Base-by-base conservation (phyloP, 2,888 invertebrate genomes). In the Bedellia somnulentella region DNA sequence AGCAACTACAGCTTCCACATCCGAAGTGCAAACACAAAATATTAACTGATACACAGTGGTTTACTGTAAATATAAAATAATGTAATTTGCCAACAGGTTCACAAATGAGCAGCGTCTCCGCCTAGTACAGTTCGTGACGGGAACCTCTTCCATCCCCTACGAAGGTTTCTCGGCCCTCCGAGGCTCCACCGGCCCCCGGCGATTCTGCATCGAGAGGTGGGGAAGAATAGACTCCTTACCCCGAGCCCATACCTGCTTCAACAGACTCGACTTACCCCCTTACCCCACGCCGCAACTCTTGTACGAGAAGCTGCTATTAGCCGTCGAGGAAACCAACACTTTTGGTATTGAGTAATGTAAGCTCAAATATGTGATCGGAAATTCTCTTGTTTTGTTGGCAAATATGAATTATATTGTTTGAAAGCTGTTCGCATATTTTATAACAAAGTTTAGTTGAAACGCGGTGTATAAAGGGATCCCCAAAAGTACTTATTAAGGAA, bases 131-230 rank as follows among this genome's bases (percentile, higher is more conserved):
- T 98, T 98, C 73, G 97, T 98, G 36, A 98, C 98, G 5, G 98
- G 98, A 24, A 97, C 97, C 1, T 95, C 96, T 0, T 95, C 94
- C 47, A 93, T 98, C 48, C 98, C 98, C 0, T 97, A 94, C 62
- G 97, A 98, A 61, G 98, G 98, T 2, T 98, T 98, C 73, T 81
- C 93, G 0, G 96, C 96, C 2, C 71, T 98, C 33, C 80, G 97
- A 24, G 98, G 98, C 32, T 94, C 93, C 5, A 95, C 94, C 25
- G 97, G 97, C 1, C 95, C 95, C 22, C 80, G 96, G 10, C 89
- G 94, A 46, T 97, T 96, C 77, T 96, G 95, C 71, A 90, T 96
- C 45, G 96, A 97, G 64, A 94, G 95, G 57, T 96, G 95, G 95
- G 96, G 96, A 37, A 89, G 93, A 56, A 88, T 91, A 17, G 92